Base-by-base conservation (phyloP, 2,797 vertebrate species). In the Aselliscus stoliczkanus region DNA sequence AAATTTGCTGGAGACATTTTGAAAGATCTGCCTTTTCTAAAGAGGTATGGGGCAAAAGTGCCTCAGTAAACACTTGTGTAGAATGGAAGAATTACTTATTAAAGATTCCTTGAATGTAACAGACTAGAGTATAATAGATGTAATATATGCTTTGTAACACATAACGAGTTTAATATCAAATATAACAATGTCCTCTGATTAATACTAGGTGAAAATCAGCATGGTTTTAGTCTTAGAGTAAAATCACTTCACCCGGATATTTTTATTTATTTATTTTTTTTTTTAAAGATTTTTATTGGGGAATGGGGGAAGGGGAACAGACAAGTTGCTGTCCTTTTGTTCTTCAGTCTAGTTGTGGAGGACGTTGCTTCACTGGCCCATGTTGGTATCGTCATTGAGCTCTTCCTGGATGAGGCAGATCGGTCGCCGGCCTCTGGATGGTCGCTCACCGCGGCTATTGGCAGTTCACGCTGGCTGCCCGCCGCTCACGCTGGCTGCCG, bases 1-100 rank as follows among this genome's bases (percentile, higher is more conserved):
- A 84, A 92, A 3, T 98, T 98, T 92, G 96, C 88, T 94, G 98
- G 98, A 77, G 97, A 98, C 87, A 86, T 98, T 97, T 97, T 98
- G 94, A 97, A 97, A 96, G 93, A 97, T 15, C 85, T 98, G 11
- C 98, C 98, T 91, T 93, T 98, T 69, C 90, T 98, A 96, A 95
- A 96, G 73, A 98, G 98, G 98, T 98, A 98, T 13, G n/a, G 64
- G 1, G 29, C 4, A 9, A 50, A 58, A 84, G 47, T n/a, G 5
- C 42, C 7, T 82, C 29, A 65, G 9, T 64, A 69, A 75, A 42
- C 79, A 39, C 3, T 72, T 90, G 29, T 54, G 54, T 79, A 29
- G 50, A 54, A 80, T 44, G 7, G 2, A 50, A 60, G 27, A 70
- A 34, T 67, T 79, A 50, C 21, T 94, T 73, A 75, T 69, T 73